Base-by-base conservation (phyloP, 2,888 invertebrate genomes). In the Lasioglossum vierecki region DNA sequence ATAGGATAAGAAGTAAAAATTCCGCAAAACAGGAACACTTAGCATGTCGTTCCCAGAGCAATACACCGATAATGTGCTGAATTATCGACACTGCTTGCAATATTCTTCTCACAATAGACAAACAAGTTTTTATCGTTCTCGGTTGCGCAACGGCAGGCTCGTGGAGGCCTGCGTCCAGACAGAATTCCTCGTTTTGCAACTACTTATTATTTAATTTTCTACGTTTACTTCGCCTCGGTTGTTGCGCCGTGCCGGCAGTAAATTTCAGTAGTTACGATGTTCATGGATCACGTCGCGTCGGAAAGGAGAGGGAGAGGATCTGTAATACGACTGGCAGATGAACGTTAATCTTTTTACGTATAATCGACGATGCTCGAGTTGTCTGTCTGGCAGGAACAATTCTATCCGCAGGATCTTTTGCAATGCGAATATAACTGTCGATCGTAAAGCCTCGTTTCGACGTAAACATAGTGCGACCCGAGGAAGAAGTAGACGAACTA, bases 361-460 rank as follows among this genome's bases (percentile, higher is more conserved):
- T 74, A 60, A 84, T 78, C 73, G 30, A 18, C 18, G 78, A 46
- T 71, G 71, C 63, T 83, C 74, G 49, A 83, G 71, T 83, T 83
- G 75, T 70, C 53, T 22, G 60, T 63, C 35, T 3, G 11, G 35
- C 57, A 53, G 46, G 73, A 78, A 84, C 84, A 84, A 84, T 84
- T 66, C 71, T 53, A 79, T 76, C 84, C 63, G 26, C 35, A 11
- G 39, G 79, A 84, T 84, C 84, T 79, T 71, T 79, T 84, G 71
- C 57, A 76, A 76, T 26, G 76, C 53, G 76, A 44, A 73, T 84
- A 76, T 68, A 76, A 84, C 84, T 68, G 84, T 84, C 84, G 84
- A 84, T 79, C 84, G 84, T 84, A 84, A 84, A 84, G 73, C 79
- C 71, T 0, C 18, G 75, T 79, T 57, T 79, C 72, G 79, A 49